Conservation (phyloP, 2,888 invertebrate genomes). For the Thalpophila matura region DNA sequence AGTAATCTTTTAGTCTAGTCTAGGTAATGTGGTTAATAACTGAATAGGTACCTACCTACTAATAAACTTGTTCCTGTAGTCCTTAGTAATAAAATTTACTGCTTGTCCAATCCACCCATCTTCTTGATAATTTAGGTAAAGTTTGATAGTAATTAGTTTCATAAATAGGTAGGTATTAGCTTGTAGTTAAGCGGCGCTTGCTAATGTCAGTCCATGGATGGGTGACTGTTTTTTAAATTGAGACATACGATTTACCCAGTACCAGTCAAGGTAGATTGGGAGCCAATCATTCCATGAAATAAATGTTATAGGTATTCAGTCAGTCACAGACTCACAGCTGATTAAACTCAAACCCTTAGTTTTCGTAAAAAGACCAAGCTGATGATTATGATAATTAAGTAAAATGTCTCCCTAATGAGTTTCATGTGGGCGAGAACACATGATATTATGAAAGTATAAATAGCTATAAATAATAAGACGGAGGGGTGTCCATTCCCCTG, state of each 20-base stretch:
- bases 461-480: constrained; percentile 56
- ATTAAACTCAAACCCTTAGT: background rate
- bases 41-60: too few relatives aligned
- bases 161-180: too few relatives aligned
- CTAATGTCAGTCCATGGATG: background rate
- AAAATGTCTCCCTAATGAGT: constrained; percentile 48
- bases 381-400: constrained; percentile 33
- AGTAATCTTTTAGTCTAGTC: too few relatives aligned
- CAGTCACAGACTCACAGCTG: too few relatives aligned
- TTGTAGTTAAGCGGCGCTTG: too few relatives aligned
- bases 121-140: too few relatives aligned
- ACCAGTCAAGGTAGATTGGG: background rate
- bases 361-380: constrained; percentile 1
- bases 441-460: constrained; percentile 57
- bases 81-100: too few relatives aligned
- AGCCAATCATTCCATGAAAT: background rate
- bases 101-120: too few relatives aligned
- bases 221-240: background rate
- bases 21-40: too few relatives aligned
- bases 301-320: background rate
- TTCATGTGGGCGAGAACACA: constrained; percentile 34
- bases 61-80: too few relatives aligned
- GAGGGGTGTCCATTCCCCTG: constrained; percentile 64
- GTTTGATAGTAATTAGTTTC: too few relatives aligned
- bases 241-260: background rate